Base-by-base conservation (phyloP, 2,888 invertebrate species). In the Branchellion lobata region DNA sequence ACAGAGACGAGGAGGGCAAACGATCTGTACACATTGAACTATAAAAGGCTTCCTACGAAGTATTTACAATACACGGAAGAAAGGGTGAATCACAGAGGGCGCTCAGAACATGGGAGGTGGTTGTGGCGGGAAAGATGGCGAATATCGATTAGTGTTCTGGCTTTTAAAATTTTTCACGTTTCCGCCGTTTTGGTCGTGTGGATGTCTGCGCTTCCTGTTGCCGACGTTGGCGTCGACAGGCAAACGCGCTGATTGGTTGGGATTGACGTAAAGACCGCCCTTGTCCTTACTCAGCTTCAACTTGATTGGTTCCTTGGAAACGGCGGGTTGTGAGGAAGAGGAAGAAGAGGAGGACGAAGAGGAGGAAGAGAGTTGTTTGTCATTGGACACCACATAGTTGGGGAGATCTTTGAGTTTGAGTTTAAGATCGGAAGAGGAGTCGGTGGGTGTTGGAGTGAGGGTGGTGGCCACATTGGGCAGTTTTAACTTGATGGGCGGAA, bases 401-500 rank as follows among this genome's bases (percentile, higher is more conserved):
- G 61, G 61, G 21, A 57, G n/a, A n/a, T 57, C 61, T 24, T 57
- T 57, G 61, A 57, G 3, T n/a, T 57, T 57, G 61, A 57, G 61
- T 57, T 57, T 57, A 24, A 57, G 61, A n/a, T 57, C 61, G 5
- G 61, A 57, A 3, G 61, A 57, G 5, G 21, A 5, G 8, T 24
- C 24, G 61, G 61, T n/a, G n/a, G n/a, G n/a, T n/a, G n/a, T n/a
- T n/a, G n/a, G n/a, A n/a, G n/a, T n/a, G n/a, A n/a, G n/a, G 61
- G 21, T 8, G 40, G 14, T 40, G 40, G 40, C 5, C 5, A 40
- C 40, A 40, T 5, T 57, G 21, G 61, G 24, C 5, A 57, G 61
- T n/a, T 57, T 57, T 5, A 57, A 57, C 21, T 57, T 57, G n/a
- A 57, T 8, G 5, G 61, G 61, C 3, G 61, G 61, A 18, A 57